A percentile compares a stretch with the other conserved stretches of the same genome.
These are phyloP conservation scores for Herminia tarsipennalis DNA, from an alignment of 2,888 invertebrate genomes.

Conservation along the genomic window DNA sequence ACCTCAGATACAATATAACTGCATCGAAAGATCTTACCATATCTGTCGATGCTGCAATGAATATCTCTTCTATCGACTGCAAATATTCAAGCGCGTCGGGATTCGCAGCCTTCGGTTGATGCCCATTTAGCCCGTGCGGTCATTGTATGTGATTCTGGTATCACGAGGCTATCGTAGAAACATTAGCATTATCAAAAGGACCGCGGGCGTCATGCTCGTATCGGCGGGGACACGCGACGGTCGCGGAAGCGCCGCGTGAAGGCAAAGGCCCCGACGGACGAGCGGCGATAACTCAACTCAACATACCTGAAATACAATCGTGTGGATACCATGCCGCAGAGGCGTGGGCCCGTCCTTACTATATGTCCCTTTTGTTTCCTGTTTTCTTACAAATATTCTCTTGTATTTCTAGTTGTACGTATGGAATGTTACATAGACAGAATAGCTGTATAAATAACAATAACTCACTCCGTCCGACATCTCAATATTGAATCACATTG, in stretches of 20 bases:
- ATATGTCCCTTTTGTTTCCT: constrained; percentile 50
- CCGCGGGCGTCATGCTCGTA: constrained; percentile 79
- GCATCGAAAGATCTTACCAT: constrained; percentile 57
- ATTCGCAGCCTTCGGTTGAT: constrained; percentile 64
- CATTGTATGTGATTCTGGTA: constrained; percentile 76
- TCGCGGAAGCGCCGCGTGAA: constrained; percentile 73
- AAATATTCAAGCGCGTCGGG: constrained; percentile 62
- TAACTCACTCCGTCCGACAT: constrained; percentile 14
- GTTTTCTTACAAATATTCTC: constrained; percentile 42
- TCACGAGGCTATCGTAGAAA: constrained; percentile 72
- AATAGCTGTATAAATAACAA: constrained; percentile 6
- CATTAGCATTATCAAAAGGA: constrained; percentile 84
- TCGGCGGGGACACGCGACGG: constrained; percentile 75
- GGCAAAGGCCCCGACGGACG: constrained; percentile 75
- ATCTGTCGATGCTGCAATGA: constrained; percentile 60
- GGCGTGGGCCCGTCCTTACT: constrained; percentile 64
- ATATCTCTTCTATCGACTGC: constrained; percentile 60
- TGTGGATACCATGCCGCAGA: constrained; percentile 65
- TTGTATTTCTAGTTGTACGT: constrained; percentile 30
- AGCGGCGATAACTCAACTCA: constrained; percentile 78
- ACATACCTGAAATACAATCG: constrained; percentile 78
- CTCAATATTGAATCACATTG: constrained; percentile 15
- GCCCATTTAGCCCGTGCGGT: constrained; percentile 70
- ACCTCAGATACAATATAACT: constrained; percentile 33
- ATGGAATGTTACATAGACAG: constrained; percentile 5